Percentiles rank a stretch among this genome's conserved stretches.
These are phyloP conservation scores for Drosophila paulistorum DNA, from an alignment of 1,140 invertebrate genomes.

Conservation along the genomic window DNA sequence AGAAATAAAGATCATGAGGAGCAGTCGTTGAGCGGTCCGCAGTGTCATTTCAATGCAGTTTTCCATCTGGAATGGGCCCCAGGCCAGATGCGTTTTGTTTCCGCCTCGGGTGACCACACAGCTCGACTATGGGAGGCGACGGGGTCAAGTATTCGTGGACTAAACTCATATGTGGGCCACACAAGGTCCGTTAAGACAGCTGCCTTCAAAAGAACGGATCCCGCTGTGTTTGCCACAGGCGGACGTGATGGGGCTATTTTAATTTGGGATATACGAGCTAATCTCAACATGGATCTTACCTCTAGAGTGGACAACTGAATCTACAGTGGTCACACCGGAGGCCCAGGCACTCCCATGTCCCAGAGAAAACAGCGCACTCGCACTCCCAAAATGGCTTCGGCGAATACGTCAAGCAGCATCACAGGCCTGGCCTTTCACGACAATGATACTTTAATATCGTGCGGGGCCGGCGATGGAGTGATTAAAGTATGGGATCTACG, in stretches of 20 bases:
- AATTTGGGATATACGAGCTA: slow-evolving; percentile 90
- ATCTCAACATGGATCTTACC: slow-evolving; percentile 82
- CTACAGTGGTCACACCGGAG: slow-evolving; percentile 85
- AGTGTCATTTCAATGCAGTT: slow-evolving; percentile 93
- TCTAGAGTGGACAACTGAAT: slow-evolving; percentile 87
- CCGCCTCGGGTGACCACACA: slow-evolving; percentile 93
- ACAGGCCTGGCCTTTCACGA: slow-evolving; percentile 90
- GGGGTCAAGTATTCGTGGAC: slow-evolving; percentile 84
- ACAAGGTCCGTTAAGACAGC: slow-evolving; percentile 91
- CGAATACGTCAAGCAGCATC: slow-evolving; percentile 86
- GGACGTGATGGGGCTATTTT: slow-evolving; percentile 92
- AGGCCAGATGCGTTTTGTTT: slow-evolving; percentile 89
- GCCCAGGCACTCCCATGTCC: slow-evolving; percentile 83
- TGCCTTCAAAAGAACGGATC: slow-evolving; percentile 87
- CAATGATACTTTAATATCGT: slow-evolving; percentile 89
- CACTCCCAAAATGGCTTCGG: slow-evolving; percentile 69
- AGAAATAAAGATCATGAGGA: slow-evolving; percentile 73
- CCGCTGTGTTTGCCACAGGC: slow-evolving; percentile 92
- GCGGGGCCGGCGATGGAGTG: slow-evolving; percentile 91
- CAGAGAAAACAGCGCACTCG: slow-evolving; percentile 82
- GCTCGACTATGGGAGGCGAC: slow-evolving; percentile 89
- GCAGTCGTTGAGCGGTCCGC: slow-evolving; percentile 83
- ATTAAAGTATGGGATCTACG: slow-evolving; percentile 95
- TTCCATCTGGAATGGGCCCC: slow-evolving; percentile 95
- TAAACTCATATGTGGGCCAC: slow-evolving; percentile 88